Evolutionary conservation across 64 coral and sea anemone genomes (phyloP).

Genomic region (Stylophora pistillata): DNA sequence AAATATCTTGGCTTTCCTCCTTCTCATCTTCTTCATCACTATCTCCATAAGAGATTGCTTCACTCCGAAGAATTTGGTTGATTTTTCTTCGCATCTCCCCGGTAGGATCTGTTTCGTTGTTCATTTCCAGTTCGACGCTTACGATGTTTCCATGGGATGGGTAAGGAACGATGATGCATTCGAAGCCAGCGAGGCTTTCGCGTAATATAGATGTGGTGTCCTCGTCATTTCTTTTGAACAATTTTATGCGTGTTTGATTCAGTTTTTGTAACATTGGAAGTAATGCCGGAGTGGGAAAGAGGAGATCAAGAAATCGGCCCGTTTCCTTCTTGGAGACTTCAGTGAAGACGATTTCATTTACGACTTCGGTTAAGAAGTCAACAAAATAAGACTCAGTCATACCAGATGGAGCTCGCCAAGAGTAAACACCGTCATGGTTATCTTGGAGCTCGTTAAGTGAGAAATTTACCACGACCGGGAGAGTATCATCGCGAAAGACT

Average conservation of each 20-base stretch:
- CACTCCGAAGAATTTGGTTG: background rate
- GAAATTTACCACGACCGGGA: background rate
- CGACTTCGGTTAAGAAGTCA: slow-evolving; percentile 10
- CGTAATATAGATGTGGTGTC: background rate
- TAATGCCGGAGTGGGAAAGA: background rate
- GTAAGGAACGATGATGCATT: background rate
- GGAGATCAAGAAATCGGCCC: background rate
- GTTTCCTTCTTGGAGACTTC: background rate
- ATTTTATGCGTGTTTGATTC: background rate
- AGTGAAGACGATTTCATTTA: background rate
- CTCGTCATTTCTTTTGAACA: background rate
- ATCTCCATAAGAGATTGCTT: background rate
- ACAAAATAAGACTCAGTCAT: background rate
- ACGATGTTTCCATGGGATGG: background rate
- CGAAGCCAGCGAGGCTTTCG: background rate
- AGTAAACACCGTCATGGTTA: background rate
- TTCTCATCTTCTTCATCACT: background rate
- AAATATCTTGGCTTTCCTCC: background rate
- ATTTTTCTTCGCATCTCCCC: background rate
- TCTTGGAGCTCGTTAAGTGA: background rate
- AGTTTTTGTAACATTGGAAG: background rate
- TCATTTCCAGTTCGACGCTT: background rate
- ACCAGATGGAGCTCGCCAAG: background rate
- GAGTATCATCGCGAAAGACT: background rate
- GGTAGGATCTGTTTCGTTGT: background rate